Percentiles rank a stretch among this genome's conserved stretches.
These are phyloP conservation scores for Epinotia nisella DNA, from an alignment of 2,888 invertebrate species.

Conservation along the genomic window DNA sequence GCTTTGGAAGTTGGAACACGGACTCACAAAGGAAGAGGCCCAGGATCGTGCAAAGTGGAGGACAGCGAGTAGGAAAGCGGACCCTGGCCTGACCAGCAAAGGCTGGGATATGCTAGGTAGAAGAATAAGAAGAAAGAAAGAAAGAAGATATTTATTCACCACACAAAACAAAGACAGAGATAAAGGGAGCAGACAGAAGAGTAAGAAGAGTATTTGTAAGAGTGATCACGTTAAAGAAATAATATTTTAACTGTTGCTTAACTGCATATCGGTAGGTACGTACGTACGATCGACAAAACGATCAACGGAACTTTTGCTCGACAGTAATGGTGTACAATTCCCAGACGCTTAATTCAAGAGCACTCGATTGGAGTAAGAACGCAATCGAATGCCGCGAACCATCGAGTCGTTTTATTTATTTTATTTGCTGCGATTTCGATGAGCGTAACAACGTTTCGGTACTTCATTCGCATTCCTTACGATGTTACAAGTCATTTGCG, in stretches of 20 bases:
- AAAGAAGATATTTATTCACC: no score
- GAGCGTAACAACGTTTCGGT: constrained; percentile 36
- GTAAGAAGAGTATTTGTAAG: background rate
- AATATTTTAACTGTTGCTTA: background rate
- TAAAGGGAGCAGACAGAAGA: no score
- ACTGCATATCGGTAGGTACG: background rate
- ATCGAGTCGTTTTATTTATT: constrained; percentile 43
- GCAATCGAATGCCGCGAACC: constrained; percentile 45
- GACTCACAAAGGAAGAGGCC: no score
- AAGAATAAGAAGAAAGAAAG: no score
- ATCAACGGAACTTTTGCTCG: constrained; percentile 38
- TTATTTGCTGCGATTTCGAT: constrained; percentile 42
- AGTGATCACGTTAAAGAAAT: background rate
- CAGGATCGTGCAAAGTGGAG: no score
- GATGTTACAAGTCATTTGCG: constrained; percentile 39
- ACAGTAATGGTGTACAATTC: constrained; percentile 43
- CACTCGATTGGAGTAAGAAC: constrained; percentile 55
- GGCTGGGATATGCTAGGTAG: no score
- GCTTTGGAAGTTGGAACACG: no score
- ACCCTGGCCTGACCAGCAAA: no score
- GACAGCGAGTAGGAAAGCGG: no score
- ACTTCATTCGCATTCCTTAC: constrained; percentile 36
- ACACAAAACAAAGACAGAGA: no score
- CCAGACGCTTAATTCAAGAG: constrained; percentile 54
- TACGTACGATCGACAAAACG: constrained; percentile 37